Percentiles rank a stretch among this genome's conserved stretches.
These are phyloP conservation scores for Stramonita haemastoma DNA, from an alignment of 2,888 invertebrate genomes.

Conservation along the genomic window DNA sequence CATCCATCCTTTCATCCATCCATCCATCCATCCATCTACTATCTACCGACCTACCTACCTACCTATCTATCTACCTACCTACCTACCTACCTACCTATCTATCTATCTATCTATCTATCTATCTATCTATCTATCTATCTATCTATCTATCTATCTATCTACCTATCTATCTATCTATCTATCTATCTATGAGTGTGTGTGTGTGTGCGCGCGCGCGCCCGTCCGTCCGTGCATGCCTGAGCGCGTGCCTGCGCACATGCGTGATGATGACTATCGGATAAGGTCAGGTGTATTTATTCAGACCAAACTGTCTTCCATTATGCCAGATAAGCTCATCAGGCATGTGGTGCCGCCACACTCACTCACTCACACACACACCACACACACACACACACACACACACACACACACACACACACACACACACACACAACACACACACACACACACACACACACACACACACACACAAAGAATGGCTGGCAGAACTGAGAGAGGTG, in stretches of 20 bases:
- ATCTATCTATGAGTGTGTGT: not conserved
- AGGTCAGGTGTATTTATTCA: not conserved
- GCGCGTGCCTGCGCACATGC: not conserved
- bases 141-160: no score
- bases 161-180: not conserved
- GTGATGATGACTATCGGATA: not conserved
- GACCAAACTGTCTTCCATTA: no score
- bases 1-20: no score
- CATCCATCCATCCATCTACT: no score
- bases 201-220: not conserved
- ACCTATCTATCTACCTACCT: no score
- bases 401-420: not conserved
- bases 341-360: not conserved
- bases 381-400: not conserved
- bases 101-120: no score
- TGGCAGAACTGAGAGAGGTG: not conserved
- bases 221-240: not conserved
- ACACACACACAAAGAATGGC: not conserved
- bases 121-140: no score
- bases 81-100: no score
- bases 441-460: not conserved
- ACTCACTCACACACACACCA: not conserved
- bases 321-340: not conserved
- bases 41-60: no score
- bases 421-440: not conserved